Percentiles rank a stretch among this genome's conserved stretches.
Evolutionary conservation across 2,888 invertebrate species (phyloP).

Genomic region (Limenitis camilla): DNA sequence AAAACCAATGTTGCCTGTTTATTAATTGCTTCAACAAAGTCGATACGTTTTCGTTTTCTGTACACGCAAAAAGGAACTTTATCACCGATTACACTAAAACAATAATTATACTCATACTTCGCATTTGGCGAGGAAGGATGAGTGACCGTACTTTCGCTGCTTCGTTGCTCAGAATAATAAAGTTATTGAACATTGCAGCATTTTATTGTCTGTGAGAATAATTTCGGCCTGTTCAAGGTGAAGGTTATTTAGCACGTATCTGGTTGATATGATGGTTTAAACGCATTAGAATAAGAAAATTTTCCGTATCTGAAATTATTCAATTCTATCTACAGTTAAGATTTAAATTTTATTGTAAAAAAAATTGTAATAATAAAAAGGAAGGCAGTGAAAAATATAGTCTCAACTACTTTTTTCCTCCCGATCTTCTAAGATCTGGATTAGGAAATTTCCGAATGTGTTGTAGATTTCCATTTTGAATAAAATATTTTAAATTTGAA

Average conservation of each 20-base stretch:
- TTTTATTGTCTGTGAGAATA: constrained; percentile 7
- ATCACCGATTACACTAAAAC: constrained; percentile 1
- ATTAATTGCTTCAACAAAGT: neutral
- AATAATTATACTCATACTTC: constrained; percentile 3
- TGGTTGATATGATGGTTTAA: neutral
- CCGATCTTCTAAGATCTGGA: too few species aligned
- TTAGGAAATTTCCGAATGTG: too few species aligned
- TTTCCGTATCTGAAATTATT: too few species aligned
- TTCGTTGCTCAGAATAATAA: constrained; percentile 18
- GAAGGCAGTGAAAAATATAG: too few species aligned
- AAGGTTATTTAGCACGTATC: constrained; percentile 4
- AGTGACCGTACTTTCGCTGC: constrained; percentile 18
- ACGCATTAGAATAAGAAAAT: too few species aligned
- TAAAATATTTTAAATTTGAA: too few species aligned
- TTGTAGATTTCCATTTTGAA: too few species aligned
- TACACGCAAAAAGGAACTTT: constrained; percentile 1
- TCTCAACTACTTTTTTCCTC: too few species aligned
- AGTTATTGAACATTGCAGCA: constrained; percentile 11
- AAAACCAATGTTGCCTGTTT: neutral
- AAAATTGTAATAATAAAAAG: too few species aligned
- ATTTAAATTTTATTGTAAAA: too few species aligned
- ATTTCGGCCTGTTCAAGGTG: constrained; percentile 10
- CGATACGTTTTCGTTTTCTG: constrained; percentile 1
- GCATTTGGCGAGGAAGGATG: constrained; percentile 1
- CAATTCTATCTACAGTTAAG: too few species aligned